Evolutionary conservation across 2,113 vertebrate genomes (phyloP).

Genomic region (Vombatus ursinus): DNA sequence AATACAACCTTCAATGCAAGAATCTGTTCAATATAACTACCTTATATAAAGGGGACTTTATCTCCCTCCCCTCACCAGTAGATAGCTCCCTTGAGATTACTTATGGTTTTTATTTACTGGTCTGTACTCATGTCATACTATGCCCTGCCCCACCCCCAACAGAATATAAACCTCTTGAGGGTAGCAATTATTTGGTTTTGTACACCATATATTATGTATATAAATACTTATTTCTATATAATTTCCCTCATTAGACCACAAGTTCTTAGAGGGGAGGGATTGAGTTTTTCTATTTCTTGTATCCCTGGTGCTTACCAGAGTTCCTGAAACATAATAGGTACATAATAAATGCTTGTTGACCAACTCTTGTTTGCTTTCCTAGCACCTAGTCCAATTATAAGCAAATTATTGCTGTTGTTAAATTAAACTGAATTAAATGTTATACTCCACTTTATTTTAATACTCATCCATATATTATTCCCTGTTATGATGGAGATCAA

Average conservation of each 20-base stretch:
- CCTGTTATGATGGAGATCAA: background rate
- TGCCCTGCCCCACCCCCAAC: background rate
- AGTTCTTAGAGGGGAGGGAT: background rate
- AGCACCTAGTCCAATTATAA: background rate
- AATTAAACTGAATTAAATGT: background rate
- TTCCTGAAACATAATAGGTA: background rate
- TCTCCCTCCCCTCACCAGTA: background rate
- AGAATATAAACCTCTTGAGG: background rate
- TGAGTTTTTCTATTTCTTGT: background rate
- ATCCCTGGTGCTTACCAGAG: background rate
- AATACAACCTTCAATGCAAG: too few species aligned
- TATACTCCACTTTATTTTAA: background rate
- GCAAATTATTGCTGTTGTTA: background rate
- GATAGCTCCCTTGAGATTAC: background rate
- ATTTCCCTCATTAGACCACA: background rate
- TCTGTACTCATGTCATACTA: background rate
- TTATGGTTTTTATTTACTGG: background rate
- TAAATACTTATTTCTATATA: background rate
- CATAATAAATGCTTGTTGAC: background rate
- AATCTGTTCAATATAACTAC: background rate
- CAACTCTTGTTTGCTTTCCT: background rate
- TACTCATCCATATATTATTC: background rate
- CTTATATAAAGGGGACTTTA: background rate
- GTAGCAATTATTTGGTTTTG: too few species aligned
- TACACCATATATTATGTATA: too few species aligned